These are phyloP conservation scores for Protodeltote pygarga DNA, from an alignment of 2,888 invertebrate species.

Conservation along the genomic window DNA sequence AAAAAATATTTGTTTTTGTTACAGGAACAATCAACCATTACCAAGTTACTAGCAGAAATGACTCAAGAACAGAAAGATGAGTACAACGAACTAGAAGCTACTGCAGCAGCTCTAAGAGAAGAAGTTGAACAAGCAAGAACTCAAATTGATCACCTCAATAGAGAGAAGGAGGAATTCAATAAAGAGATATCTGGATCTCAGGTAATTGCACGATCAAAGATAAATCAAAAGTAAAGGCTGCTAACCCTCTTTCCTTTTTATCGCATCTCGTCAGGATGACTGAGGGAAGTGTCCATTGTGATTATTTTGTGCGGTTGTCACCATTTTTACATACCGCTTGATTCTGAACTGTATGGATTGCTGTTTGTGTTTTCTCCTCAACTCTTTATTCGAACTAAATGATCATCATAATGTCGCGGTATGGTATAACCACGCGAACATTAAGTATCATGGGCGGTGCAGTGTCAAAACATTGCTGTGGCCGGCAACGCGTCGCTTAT, in stretches of 20 bases:
- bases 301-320: no score
- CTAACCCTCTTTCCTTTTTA: not conserved
- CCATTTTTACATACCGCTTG: no score
- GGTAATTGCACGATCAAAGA: constrained; percentile 56
- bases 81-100: constrained; percentile 80
- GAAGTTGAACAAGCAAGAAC: constrained; percentile 87
- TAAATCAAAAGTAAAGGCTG: not conserved
- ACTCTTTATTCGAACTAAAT: no score
- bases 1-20: constrained; percentile 15
- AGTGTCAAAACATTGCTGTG: no score
- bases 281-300: no score
- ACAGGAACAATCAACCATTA: constrained; percentile 89
- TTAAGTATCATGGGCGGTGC: no score
- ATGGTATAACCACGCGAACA: no score
- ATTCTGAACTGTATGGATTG: no score
- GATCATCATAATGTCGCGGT: no score
- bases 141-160: constrained; percentile 88
- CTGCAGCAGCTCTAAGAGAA: constrained; percentile 80
- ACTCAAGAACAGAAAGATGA: constrained; percentile 86
- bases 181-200: constrained; percentile 89
- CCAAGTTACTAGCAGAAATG: constrained; percentile 89
- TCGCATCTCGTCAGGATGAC: no score
- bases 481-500: no score
- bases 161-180: constrained; percentile 89
- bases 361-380: no score